These are phyloP conservation scores for Latrodectus elegans DNA, from an alignment of 2,888 invertebrate genomes.

Conservation along the genomic window DNA sequence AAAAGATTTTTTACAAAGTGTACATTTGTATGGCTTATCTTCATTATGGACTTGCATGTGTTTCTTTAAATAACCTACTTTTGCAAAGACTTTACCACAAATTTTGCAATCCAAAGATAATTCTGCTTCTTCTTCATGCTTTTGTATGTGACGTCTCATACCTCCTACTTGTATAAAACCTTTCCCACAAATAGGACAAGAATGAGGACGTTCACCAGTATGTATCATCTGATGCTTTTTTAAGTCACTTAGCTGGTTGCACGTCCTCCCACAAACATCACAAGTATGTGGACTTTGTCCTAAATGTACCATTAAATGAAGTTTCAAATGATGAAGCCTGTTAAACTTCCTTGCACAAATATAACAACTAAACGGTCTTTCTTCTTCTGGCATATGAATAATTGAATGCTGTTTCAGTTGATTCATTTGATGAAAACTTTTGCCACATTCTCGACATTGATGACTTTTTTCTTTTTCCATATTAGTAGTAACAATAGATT, in stretches of 20 bases:
- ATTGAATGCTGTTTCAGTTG: slow-evolving; percentile 58
- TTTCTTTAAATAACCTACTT: slow-evolving; percentile 74
- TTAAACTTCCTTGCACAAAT: slow-evolving; percentile 63
- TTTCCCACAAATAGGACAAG: slow-evolving; percentile 74
- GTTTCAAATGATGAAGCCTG: slow-evolving; percentile 63
- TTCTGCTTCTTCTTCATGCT: slow-evolving; percentile 45
- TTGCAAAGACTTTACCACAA: slow-evolving; percentile 60
- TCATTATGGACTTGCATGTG: slow-evolving; percentile 75
- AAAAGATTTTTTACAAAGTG: slow-evolving; percentile 75
- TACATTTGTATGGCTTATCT: slow-evolving; percentile 74
- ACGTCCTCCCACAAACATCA: slow-evolving; percentile 75
- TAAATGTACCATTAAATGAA: slow-evolving; percentile 61
- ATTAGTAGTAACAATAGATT: background rate
- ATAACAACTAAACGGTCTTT: slow-evolving; percentile 63
- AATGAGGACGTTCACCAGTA: slow-evolving; percentile 74
- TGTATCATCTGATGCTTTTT: slow-evolving; percentile 76
- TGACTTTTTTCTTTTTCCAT: slow-evolving; percentile 55
- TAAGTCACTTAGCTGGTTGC: slow-evolving; percentile 76
- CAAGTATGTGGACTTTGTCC: slow-evolving; percentile 71
- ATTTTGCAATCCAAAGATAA: slow-evolving; percentile 39
- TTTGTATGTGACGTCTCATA: slow-evolving; percentile 57
- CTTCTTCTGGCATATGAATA: slow-evolving; percentile 60
- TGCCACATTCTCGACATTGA: slow-evolving; percentile 50
- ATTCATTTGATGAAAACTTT: slow-evolving; percentile 67
- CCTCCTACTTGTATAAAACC: slow-evolving; percentile 74